phyloP scores from a whole-genome alignment of 2,113 vertebrate genomes.

The Rostratula benghalensis region DNA sequence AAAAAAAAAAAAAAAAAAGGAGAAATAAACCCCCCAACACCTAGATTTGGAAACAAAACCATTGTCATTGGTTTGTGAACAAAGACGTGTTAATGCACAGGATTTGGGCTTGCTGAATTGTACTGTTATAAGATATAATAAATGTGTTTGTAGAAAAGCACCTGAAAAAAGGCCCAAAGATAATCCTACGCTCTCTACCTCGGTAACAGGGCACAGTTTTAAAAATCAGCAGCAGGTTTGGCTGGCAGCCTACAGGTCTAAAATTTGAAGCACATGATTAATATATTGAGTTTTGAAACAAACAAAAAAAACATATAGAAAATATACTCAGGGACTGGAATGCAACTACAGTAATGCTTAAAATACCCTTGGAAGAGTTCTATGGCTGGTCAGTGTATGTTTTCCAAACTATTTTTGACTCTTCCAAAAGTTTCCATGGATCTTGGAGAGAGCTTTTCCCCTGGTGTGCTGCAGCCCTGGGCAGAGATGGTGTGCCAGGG shows the following conservation, averaged over 20 bases:
- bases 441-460: not conserved
- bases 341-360: not conserved
- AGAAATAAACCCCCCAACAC: too few species aligned
- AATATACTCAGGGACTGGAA: not conserved
- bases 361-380: not conserved
- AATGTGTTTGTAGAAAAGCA: not conserved
- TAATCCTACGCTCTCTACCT: not conserved
- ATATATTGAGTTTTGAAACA: not conserved
- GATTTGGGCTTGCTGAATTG: not conserved
- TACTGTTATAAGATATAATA: not conserved
- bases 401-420: not conserved
- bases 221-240: not conserved
- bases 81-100: not conserved
- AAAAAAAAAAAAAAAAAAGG: rapidly evolving
- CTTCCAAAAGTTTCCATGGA: not conserved
- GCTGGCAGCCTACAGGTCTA: not conserved
- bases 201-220: not conserved
- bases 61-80: not conserved
- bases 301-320: slow-evolving; percentile 16
- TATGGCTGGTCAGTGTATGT: not conserved
- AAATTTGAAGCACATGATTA: not conserved
- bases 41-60: not conserved
- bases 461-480: rapidly evolving
- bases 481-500: not conserved
- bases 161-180: not conserved